Base-by-base conservation (phyloP, 2,888 invertebrate genomes). In the Netelia fuscicornis region DNA sequence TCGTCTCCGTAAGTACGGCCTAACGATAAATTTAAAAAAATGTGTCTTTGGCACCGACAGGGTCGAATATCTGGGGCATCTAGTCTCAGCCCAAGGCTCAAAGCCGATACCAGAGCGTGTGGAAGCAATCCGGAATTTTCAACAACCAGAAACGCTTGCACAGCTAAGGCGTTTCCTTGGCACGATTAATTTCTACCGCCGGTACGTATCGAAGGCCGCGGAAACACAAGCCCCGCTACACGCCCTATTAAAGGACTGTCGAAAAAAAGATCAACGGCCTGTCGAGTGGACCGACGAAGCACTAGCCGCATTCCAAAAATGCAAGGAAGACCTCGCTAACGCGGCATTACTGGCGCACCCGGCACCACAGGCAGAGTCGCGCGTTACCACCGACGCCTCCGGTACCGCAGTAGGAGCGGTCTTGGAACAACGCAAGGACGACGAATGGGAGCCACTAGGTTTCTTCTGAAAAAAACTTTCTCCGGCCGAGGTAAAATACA, bases 251-350 rank as follows among this genome's bases (percentile, higher is more conserved):
- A 13, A 13, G n/a, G 85, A 86, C 2, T 67, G 87, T 6, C 86
- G 74, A 8, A 89, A 86, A 71, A 86, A 79, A 2, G 85, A 88
- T 64, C 87, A 87, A 20, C n/a, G 83, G 20, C 84, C 84, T 13
- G 75, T 88, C 2, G 23, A 20, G 2, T 88, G 89, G 88, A 86
- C 88, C n/a, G 10, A 23, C 11, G 84, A 79, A 54, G 30, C 84
- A 2, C 56, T 84, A 23, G 11, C 58, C 11, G 86, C 89, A 11
- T 89, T 89, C 58, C 52, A 87, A 2, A 10, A 71, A 2, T 86
- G 84, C 72, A 86, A 86, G 54, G 58, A 65, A 2, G 52, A 30
- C 20, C 2, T 30, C 30, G n/a, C n/a, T n/a, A n/a, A n/a, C n/a
- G 30, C 30, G 30, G 30, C 30, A 30, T 30, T 30, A 30, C 5